Conservation (phyloP, 2,888 invertebrate genomes). For the Dascillus cervinus region DNA sequence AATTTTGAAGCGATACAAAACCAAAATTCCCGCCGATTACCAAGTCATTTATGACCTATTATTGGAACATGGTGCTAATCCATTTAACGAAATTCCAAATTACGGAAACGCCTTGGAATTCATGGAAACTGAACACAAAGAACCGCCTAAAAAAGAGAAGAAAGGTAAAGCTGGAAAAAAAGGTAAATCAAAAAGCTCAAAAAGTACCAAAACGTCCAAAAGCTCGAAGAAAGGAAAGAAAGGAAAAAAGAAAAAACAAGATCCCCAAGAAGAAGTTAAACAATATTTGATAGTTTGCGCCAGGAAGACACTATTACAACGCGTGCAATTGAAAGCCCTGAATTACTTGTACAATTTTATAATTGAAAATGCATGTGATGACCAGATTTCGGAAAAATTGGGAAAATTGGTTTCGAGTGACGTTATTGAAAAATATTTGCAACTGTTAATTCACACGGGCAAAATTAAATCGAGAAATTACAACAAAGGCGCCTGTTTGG, state of each 20-base stretch:
- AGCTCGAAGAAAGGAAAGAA: slow-evolving; percentile 8
- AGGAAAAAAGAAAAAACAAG: slow-evolving; percentile 4
- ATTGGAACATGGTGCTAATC: slow-evolving; percentile 27
- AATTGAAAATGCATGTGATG: slow-evolving; percentile 21
- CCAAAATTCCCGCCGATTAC: slow-evolving; percentile 19
- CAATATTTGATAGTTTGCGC: slow-evolving; percentile 19
- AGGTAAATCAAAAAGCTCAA: slow-evolving; percentile 8
- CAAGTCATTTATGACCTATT: slow-evolving; percentile 25
- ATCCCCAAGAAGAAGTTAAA: slow-evolving; percentile 12
- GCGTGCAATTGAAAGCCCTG: slow-evolving; percentile 23
- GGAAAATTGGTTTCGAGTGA: slow-evolving; percentile 25
- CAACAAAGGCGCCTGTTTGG: too few species aligned
- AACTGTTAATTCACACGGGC: slow-evolving; percentile 23
- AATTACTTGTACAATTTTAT: slow-evolving; percentile 26
- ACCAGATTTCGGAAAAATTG: slow-evolving; percentile 21
- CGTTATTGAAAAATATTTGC: slow-evolving; percentile 19
- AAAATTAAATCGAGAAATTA: slow-evolving; percentile 3
- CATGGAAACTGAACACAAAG: slow-evolving; percentile 17
- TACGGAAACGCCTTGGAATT: slow-evolving; percentile 32
- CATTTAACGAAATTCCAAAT: slow-evolving; percentile 25
- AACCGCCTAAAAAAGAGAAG: slow-evolving; percentile 9
- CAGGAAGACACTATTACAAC: slow-evolving; percentile 19
- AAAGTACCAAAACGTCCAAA: slow-evolving; percentile 8
- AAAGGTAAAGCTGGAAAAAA: slow-evolving; percentile 10
- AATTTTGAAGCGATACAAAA: slow-evolving; percentile 29